Percentiles rank a stretch among this genome's conserved stretches.
phyloP scores from a whole-genome alignment of 2,113 vertebrate species.

The Daubentonia madagascariensis region DNA sequence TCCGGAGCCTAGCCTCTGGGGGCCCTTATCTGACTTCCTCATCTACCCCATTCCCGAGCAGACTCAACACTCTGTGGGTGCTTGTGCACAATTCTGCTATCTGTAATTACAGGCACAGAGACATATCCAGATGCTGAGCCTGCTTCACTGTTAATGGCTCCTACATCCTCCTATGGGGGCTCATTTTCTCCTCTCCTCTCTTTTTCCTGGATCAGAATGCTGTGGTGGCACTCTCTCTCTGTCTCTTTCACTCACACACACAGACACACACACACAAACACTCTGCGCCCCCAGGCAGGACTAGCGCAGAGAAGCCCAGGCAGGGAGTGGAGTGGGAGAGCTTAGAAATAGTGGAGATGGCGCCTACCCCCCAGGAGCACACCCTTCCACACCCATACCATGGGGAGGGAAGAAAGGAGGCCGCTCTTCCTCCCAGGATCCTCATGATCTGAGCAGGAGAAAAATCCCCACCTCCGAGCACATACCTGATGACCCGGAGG shows the following conservation, averaged over 20 bases:
- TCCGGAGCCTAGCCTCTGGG: no score
- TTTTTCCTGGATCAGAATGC: neutral
- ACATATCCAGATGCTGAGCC: neutral
- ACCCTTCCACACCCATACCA: neutral
- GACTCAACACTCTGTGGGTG: neutral
- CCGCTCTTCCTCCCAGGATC: neutral
- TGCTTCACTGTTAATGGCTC: neutral
- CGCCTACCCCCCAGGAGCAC: no score
- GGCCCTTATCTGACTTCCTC: no score
- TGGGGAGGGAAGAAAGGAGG: neutral
- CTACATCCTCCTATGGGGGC: neutral
- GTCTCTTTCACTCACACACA: neutral
- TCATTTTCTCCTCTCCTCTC: neutral
- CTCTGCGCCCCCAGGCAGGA: neutral
- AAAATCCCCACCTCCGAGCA: neutral
- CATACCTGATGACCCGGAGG: neutral
- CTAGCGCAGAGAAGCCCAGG: neutral
- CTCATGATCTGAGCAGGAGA: neutral
- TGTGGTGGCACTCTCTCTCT: neutral
- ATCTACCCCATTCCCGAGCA: no score
- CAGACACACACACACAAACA: neutral
- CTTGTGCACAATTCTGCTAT: neutral
- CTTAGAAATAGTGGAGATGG: neutral
- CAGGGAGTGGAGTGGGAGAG: neutral
- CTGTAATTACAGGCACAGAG: neutral